Percentiles rank a stretch among this genome's conserved stretches.
phyloP scores from a whole-genome alignment of 2,113 vertebrate genomes.

The Coracopsis vasa region DNA sequence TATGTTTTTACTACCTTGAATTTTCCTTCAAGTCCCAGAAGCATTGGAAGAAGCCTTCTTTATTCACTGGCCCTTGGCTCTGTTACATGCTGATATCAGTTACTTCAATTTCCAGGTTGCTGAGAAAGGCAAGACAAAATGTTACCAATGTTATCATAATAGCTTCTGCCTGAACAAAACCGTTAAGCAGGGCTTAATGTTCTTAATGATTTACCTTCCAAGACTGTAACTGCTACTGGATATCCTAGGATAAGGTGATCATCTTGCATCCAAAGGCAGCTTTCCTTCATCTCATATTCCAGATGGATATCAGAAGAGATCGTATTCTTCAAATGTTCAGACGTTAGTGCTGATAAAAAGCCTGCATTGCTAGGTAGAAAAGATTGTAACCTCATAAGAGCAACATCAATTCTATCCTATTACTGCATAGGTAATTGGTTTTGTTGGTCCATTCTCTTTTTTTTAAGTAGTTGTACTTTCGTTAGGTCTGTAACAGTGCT shows the following conservation, averaged over 20 bases:
- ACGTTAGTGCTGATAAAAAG: not conserved
- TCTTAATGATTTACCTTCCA: not conserved
- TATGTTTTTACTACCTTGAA: not conserved
- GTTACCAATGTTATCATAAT: not conserved
- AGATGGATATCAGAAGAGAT: conserved; percentile 20
- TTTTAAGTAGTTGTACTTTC: not conserved
- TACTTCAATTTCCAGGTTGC: conserved; percentile 1
- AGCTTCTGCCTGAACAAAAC: conserved; percentile 4
- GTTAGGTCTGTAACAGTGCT: not conserved
- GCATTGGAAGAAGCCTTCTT: not conserved
- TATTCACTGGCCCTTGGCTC: not conserved
- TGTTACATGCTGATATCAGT: not conserved
- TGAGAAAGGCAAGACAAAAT: not conserved
- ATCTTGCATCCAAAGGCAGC: conserved; percentile 18
- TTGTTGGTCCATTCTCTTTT: not conserved
- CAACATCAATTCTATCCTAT: not conserved
- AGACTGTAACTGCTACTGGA: not conserved
- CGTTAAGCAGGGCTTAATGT: not conserved
- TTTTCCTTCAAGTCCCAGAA: not conserved
- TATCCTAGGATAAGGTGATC: conserved; percentile 24
- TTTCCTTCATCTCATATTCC: conserved; percentile 15
- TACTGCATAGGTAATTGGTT: not conserved
- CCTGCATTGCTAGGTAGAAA: not conserved
- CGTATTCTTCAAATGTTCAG: conserved; percentile 9
- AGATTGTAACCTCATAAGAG: not conserved